A percentile compares a stretch with the other conserved stretches of the same genome.
Conservation (phyloP, 2,113 vertebrate species). For the Elgaria multicarinata region DNA sequence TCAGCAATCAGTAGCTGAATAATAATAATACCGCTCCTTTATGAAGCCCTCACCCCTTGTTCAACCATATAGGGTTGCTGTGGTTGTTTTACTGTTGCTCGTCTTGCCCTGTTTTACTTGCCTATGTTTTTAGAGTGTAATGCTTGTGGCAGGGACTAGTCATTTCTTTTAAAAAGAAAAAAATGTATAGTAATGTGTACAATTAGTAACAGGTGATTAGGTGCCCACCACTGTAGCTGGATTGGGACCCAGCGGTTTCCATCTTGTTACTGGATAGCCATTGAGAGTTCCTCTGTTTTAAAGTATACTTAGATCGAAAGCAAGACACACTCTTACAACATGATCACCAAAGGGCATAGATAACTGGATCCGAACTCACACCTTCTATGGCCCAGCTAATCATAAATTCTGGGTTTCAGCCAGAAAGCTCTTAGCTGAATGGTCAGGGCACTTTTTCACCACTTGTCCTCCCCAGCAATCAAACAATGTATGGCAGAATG, state of each 20-base stretch:
- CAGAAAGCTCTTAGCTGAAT: neutral
- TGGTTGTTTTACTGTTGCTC: neutral
- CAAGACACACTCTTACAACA: neutral
- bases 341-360: neutral
- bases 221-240: too few relatives aligned
- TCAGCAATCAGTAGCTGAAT: neutral
- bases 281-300: neutral
- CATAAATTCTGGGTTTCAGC: neutral
- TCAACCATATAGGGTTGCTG: neutral
- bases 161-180: neutral
- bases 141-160: neutral
- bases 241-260: neutral
- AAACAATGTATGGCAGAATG: slow-evolving; percentile 6
- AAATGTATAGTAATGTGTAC: neutral
- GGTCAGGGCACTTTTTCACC: neutral
- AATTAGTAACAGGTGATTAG: neutral
- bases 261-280: neutral
- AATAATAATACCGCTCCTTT: neutral
- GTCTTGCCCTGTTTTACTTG: neutral
- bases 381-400: neutral
- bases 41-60: neutral
- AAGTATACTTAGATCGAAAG: neutral
- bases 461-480: neutral
- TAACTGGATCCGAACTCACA: neutral
- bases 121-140: neutral